These are phyloP conservation scores for Homarus gammarus DNA, from an alignment of 2,888 invertebrate species.

Conservation along the genomic window DNA sequence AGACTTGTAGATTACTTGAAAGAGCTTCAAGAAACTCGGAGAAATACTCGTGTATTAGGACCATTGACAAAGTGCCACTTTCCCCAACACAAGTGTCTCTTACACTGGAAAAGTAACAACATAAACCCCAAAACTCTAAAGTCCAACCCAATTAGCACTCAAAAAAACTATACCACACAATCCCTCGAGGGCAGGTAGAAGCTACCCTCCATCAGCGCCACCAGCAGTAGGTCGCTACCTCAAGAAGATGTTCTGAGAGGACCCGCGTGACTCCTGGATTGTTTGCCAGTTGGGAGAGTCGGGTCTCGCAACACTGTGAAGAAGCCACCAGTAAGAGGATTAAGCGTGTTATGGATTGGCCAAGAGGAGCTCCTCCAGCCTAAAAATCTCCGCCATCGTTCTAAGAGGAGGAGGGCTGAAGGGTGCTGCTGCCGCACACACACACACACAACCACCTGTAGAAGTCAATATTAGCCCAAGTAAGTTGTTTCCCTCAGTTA, in stretches of 20 bases:
- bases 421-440: background rate
- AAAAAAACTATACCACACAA: background rate
- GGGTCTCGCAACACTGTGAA: background rate
- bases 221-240: background rate
- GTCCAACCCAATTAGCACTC: background rate
- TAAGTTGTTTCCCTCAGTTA: background rate
- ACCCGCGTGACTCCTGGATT: conserved; percentile 3
- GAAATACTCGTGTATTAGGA: background rate
- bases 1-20: conserved; percentile 9
- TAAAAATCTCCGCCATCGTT: background rate
- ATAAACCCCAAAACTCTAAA: conserved; percentile 3
- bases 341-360: conserved; percentile 43
- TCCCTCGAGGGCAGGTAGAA: background rate
- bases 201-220: conserved; percentile 19
- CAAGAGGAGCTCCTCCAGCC: background rate
- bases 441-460: background rate
- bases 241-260: conserved; percentile 16
- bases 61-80: background rate
- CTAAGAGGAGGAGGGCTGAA: background rate
- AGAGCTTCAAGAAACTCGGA: background rate
- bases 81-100: conserved; percentile 13
- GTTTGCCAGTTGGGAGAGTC: background rate
- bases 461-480: background rate
- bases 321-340: conserved; percentile 16
- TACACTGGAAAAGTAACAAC: conserved; percentile 9